Conservation (phyloP, 2,797 vertebrate species). For the Crenuchus spilurus region DNA sequence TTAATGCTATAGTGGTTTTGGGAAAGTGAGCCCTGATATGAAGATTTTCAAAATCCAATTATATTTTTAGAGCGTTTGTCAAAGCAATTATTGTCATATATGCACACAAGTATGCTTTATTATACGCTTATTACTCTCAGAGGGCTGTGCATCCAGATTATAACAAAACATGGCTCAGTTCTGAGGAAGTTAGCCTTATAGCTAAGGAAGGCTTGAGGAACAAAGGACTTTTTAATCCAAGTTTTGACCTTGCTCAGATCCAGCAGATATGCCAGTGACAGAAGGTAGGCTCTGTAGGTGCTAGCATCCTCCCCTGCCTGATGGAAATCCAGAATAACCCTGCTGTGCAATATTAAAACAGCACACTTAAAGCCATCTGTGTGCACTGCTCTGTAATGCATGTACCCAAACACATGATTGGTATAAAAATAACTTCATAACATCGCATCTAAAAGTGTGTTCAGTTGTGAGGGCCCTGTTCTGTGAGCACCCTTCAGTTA, state of each 20-base stretch:
- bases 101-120: no score
- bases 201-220: background rate
- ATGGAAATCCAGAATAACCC: constrained; percentile 25
- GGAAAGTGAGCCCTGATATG: no score
- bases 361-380: constrained; percentile 14
- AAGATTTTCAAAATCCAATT: no score
- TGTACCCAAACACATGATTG: background rate
- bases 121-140: no score
- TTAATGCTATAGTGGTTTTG: no score
- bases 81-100: no score
- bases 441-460: constrained; percentile 20
- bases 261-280: constrained; percentile 18
- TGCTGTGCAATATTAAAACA: constrained; percentile 14
- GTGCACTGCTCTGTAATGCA: background rate
- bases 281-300: constrained; percentile 28
- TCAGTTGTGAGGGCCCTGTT: constrained; percentile 3
- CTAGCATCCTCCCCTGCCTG: background rate
- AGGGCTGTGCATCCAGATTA: no score
- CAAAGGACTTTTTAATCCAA: constrained; percentile 13
- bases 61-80: no score
- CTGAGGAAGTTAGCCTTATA: background rate
- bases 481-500: constrained; percentile 28
- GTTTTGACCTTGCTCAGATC: constrained; percentile 18
- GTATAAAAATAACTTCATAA: constrained; percentile 26
- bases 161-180: no score